Conservation (phyloP, 2,797 vertebrate genomes). For the Fringilla coelebs region DNA sequence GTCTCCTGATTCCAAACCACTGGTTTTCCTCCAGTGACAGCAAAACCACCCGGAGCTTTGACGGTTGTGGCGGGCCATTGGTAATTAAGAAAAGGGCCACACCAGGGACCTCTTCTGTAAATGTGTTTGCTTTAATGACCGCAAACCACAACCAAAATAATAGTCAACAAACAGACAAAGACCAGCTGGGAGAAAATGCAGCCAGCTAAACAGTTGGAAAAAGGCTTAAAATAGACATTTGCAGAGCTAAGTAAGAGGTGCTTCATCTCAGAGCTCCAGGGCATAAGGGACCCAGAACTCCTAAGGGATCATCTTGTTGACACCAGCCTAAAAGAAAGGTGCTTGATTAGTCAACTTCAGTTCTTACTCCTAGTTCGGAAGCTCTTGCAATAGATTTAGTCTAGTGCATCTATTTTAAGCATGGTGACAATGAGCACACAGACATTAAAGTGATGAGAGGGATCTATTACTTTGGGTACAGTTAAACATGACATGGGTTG, state of each 20-base stretch:
- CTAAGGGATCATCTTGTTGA: constrained; percentile 11
- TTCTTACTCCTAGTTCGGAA: constrained; percentile 14
- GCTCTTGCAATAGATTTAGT: constrained; percentile 60
- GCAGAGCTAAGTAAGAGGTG: constrained; percentile 65
- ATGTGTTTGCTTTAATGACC: constrained; percentile 52
- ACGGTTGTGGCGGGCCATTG: constrained; percentile 52
- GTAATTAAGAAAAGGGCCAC: constrained; percentile 34
- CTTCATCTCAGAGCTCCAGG: constrained; percentile 60
- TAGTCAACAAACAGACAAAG: constrained; percentile 57
- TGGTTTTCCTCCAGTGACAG: constrained; percentile 51
- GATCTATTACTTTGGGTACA: constrained; percentile 33
- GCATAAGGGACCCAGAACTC: constrained; percentile 22
- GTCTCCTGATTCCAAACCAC: constrained; percentile 70
- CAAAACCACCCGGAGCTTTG: constrained; percentile 53
- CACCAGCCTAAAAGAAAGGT: constrained; percentile 35
- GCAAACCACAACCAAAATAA: constrained; percentile 45
- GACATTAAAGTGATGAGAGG: constrained; percentile 20
- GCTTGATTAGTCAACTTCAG: constrained; percentile 7
- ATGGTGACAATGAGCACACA: background rate
- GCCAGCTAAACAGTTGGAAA: constrained; percentile 61
- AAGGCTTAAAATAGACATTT: constrained; percentile 65
- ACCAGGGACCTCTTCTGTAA: constrained; percentile 56
- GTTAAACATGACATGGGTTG: constrained; percentile 21
- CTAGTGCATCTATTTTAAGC: constrained; percentile 39
- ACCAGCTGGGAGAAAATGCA: constrained; percentile 54